Base-by-base conservation (phyloP, 2,113 vertebrate species). In the Sander lucioperca region DNA sequence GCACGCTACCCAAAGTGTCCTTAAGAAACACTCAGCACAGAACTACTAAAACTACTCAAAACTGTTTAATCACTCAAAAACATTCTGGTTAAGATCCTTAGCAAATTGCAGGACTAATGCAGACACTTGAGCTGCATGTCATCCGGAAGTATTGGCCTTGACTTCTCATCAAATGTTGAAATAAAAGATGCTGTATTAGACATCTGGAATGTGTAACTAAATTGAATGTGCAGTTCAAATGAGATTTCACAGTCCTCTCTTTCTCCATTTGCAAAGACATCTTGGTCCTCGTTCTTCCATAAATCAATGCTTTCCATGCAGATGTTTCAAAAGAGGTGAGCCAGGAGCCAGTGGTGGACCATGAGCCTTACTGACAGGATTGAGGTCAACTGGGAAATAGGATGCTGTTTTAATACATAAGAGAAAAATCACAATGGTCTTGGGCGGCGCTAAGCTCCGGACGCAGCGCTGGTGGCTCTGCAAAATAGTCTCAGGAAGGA, bases 1-100 rank as follows among this genome's bases (percentile, higher is more conserved):
- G 30, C 63, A 11, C 1, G 6, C 23, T 5, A 21, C 36, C n/a
- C 13, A 5, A 30, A 56, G 76, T 54, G 67, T 67, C 83, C 79
- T 63, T 79, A 71, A 87, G 62, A 76, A 85, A 57, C 73, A 61
- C 81, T 83, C 6, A 4, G n/a, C n/a, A n/a, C n/a, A n/a, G 58
- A 79, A 43, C 47, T 10, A 23, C 45, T 51, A 5, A 33, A 33
- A 33, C 30, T 33, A 33, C 30, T 33, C 30, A 33, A 5, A 47
- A 77, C 53, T 43, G 56, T 54, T 51, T 62, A 69, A 78, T 50
- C 67, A 58, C 39, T 63, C n/a, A 59, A 21, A 45, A 47, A 70
- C 48, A 50, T 25, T 33, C 43, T 54, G 27, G 27, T 70, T 19
- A 74, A 74, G 51, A 23, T 43, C 12, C 21, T 0, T 53, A 16